Percentiles rank a stretch among this genome's conserved stretches.
phyloP scores from a whole-genome alignment of 2,797 vertebrate species.

The Triplophysa yarkandensis region DNA sequence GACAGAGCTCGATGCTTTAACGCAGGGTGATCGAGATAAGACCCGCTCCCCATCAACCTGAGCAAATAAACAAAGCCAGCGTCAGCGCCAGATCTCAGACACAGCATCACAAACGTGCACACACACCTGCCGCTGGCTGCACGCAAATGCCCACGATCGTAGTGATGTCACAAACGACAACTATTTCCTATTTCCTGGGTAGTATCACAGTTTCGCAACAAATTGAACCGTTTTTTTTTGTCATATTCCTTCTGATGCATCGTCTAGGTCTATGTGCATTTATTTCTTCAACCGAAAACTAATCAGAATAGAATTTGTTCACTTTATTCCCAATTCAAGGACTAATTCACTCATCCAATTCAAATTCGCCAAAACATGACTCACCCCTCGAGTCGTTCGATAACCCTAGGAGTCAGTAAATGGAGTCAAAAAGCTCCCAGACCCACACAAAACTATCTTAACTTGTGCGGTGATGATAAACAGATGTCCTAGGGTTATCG shows the following conservation, averaged over 20 bases:
- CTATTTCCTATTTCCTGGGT: neutral
- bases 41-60: conserved; percentile 15
- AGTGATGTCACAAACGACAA: neutral
- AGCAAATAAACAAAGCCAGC: conserved; percentile 25
- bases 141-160: neutral
- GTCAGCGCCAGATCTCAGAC: neutral
- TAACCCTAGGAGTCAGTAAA: too few relatives aligned
- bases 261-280: neutral
- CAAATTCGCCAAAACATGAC: too few relatives aligned
- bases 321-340: too few relatives aligned
- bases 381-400: too few relatives aligned
- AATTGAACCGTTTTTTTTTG: neutral
- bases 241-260: neutral
- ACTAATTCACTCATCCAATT: too few relatives aligned
- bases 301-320: too few relatives aligned
- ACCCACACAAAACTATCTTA: too few relatives aligned
- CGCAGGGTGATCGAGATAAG: conserved; percentile 17
- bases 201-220: neutral
- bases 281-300: too few relatives aligned
- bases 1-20: conserved; percentile 7
- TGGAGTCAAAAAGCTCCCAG: too few relatives aligned
- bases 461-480: too few relatives aligned
- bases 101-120: neutral
- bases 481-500: too few relatives aligned
- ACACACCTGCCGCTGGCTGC: neutral